Percentiles rank a stretch among this genome's conserved stretches.
Evolutionary conservation across 2,113 vertebrate species (phyloP).

Genomic region (Elachura formosa): DNA sequence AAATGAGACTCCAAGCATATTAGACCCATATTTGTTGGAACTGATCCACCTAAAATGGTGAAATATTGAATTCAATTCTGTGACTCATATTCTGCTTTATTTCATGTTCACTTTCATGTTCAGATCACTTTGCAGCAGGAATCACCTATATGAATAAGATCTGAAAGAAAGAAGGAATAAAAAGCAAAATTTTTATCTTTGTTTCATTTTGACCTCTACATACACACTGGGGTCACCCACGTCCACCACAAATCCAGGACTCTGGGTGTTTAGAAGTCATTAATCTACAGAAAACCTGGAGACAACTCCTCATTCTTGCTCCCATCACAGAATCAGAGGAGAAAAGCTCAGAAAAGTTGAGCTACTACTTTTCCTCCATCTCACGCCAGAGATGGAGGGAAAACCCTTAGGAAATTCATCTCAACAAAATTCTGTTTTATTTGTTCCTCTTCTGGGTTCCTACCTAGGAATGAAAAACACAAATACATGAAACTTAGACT

Average conservation of each 20-base stretch:
- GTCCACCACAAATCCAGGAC: neutral
- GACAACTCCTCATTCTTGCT: neutral
- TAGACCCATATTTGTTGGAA: neutral
- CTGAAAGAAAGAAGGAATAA: neutral
- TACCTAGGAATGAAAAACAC: neutral
- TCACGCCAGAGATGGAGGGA: neutral
- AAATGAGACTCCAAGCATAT: neutral
- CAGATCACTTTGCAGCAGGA: neutral
- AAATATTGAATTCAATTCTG: neutral
- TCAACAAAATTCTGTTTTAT: neutral
- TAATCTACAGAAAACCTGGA: neutral
- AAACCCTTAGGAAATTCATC: neutral
- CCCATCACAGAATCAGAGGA: neutral
- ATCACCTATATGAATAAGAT: neutral
- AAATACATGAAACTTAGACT: neutral
- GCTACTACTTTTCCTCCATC: neutral
- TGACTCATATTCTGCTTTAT: neutral
- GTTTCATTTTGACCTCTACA: neutral
- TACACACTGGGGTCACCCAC: neutral
- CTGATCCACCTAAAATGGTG: neutral
- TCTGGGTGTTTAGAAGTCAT: neutral
- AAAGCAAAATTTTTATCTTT: neutral
- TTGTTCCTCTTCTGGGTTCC: neutral
- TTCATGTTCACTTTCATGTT: rapidly evolving
- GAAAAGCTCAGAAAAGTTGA: neutral